Percentiles rank a stretch among this genome's conserved stretches.
phyloP scores from a whole-genome alignment of 2,797 vertebrate species.

The Alosa sapidissima region DNA sequence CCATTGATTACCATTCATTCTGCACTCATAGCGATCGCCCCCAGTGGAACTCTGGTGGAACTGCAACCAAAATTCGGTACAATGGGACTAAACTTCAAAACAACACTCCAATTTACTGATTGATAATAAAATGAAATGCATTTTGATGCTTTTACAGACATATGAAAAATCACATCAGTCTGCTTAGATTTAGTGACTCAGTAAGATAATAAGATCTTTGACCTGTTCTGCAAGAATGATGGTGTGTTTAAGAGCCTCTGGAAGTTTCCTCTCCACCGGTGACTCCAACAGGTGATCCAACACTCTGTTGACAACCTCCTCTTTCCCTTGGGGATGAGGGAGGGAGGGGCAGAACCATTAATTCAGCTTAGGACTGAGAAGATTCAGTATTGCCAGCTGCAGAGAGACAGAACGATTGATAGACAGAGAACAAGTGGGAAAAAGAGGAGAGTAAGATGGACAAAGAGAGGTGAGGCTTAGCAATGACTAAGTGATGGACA shows the following conservation, averaged over 20 bases:
- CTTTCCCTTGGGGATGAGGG: neutral
- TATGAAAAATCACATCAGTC: too few species aligned
- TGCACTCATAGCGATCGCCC: too few species aligned
- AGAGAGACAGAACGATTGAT: too few species aligned
- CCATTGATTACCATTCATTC: too few species aligned
- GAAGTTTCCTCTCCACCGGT: slow-evolving; percentile 14
- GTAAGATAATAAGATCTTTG: neutral
- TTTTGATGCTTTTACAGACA: too few species aligned
- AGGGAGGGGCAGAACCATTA: neutral
- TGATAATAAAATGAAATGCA: too few species aligned
- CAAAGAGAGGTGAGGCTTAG: neutral
- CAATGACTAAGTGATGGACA: too few species aligned
- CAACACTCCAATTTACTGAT: too few species aligned
- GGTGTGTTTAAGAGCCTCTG: neutral
- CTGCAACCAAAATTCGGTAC: too few species aligned
- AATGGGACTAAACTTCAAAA: too few species aligned
- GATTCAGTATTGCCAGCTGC: neutral
- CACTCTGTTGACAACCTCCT: slow-evolving; percentile 2
- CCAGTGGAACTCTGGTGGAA: too few species aligned
- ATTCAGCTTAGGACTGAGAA: slow-evolving; percentile 18
- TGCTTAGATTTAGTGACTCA: too few species aligned
- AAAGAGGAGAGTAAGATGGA: neutral
- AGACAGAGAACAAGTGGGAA: neutral
- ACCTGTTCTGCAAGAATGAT: neutral
- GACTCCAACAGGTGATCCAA: slow-evolving; percentile 29